Base-by-base conservation (phyloP, 2,797 vertebrate species). In the Rhodeus uyekii region DNA sequence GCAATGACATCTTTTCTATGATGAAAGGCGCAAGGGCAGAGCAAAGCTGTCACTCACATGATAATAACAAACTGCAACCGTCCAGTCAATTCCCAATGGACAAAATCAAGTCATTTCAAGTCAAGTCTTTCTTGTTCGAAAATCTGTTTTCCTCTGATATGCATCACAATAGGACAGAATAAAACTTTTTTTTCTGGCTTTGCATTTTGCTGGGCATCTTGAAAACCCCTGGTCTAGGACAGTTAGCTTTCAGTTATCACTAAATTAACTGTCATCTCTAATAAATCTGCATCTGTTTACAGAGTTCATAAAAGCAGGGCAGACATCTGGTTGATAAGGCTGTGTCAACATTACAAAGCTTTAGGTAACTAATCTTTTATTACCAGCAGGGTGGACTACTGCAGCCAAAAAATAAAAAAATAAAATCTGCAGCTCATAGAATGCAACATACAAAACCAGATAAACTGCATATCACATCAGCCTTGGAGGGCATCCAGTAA, bases 321-420 rank as follows among this genome's bases (percentile, higher is more conserved):
- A 24, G 53, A 16, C 50, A 55, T 75, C n/a, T 58, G 48, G 8
- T 58, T 75, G 36, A 55, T 38, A 75, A 75, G n/a, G 71, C 48
- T 75, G 34, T 75, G 50, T 39, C 72, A 75, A 58, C 14, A 75
- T 55, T 38, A 58, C 50, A 75, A 38, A 75, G 14, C 34, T 58
- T 58, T 27, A 39, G 63, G 19, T 3, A 39, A 58, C 13, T 58
- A 0, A 38, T 58, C 27, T 75, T 58, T 75, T 14, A 58, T 58
- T 39, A 38, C 13, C 22, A 74, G 72, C 34, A 39, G 34, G 32
- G 13, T 53, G 19, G 27, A 32, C 29, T 72, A n/a, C 44, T 72
- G 69, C 48, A n/a, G n/a, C 19, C 34, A 65, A 65, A 46, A 46
- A 46, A 46, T n/a, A n/a, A 8, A 22, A 46, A 46, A 46, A 16